phyloP scores from a whole-genome alignment of 2,797 vertebrate species.

The Mionectes olivaceus region DNA sequence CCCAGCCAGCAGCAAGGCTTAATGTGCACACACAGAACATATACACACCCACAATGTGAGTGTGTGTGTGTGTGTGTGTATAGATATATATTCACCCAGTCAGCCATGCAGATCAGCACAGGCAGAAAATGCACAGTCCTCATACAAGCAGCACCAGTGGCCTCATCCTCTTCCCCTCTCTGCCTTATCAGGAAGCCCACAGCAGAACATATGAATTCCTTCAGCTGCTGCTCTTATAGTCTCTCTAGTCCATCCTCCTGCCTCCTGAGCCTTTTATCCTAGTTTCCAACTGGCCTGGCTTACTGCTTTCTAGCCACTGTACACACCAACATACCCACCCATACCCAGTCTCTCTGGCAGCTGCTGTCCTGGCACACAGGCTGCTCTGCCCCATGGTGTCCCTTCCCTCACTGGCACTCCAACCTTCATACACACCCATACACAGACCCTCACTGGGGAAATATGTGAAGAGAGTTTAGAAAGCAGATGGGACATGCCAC shows the following conservation, averaged over 20 bases:
- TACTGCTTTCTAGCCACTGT: neutral
- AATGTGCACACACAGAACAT: neutral
- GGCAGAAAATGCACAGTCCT: neutral
- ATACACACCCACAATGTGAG: too few species aligned
- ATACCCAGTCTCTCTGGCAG: neutral
- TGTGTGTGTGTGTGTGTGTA: neutral
- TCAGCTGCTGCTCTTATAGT: neutral
- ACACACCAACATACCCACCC: neutral
- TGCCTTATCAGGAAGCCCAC: neutral
- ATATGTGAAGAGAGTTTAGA: neutral
- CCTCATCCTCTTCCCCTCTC: neutral
- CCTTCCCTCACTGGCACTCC: neutral
- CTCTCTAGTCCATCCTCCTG: neutral
- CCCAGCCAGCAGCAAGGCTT: neutral
- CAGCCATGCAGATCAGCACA: neutral
- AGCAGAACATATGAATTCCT: neutral
- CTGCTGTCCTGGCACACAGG: neutral
- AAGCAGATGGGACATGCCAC: accelerated
- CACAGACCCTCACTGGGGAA: neutral
- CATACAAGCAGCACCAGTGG: neutral
- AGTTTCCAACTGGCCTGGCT: neutral
- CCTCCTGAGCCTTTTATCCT: neutral
- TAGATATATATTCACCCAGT: too few species aligned
- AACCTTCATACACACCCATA: accelerated
- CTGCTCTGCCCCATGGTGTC: neutral